Evolutionary conservation across 2,113 vertebrate species (phyloP), one percentile per base, ranked within the genome.

Genomic region (Carettochelys insculpta): DNA sequence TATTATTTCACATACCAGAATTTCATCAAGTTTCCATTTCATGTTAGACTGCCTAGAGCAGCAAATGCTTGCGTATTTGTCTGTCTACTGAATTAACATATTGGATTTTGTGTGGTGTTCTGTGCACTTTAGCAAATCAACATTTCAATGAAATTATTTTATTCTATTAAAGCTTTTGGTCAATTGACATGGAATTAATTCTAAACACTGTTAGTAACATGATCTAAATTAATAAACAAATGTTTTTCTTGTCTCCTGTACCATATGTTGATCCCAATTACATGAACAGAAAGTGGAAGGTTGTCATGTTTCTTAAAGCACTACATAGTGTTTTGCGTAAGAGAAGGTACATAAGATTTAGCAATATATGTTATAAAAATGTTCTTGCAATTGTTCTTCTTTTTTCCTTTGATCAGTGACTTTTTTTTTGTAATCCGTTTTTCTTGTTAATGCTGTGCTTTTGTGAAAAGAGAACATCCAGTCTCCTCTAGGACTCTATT

Each of bases 191-290:
- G 90, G 96, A 96, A 94, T 96, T 97, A 95, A 95, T 97, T 92
- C 87, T 93, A 76, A 87, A 73, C 90, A 88, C 95, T 91, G 94
- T 95, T 96, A 92, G 95, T 96, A 96, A 97, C 96, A 96, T 92
- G 94, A 96, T 97, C 97, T 97, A 96, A 96, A 97, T 97, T 97
- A 97, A 97, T 97, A 97, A 98, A 97, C 96, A 97, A 95, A 95
- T 97, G 96, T 96, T 98, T 97, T 97, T 95, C 96, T 96, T 97
- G 95, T 97, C 91, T 87, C 93, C 97, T 90, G 90, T 94, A 92
- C 96, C 94, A 92, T 97, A 94, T 95, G 96, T 95, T 97, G 95
- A 95, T 97, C 94, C 95, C 95, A 95, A 97, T 96, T 97, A 90
- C 95, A 94, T 90, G 96, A 97, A 95, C 94, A 97, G 97, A 96